phyloP scores from a whole-genome alignment of 2,113 vertebrate genomes.

The Myrmophylax atrothorax region DNA sequence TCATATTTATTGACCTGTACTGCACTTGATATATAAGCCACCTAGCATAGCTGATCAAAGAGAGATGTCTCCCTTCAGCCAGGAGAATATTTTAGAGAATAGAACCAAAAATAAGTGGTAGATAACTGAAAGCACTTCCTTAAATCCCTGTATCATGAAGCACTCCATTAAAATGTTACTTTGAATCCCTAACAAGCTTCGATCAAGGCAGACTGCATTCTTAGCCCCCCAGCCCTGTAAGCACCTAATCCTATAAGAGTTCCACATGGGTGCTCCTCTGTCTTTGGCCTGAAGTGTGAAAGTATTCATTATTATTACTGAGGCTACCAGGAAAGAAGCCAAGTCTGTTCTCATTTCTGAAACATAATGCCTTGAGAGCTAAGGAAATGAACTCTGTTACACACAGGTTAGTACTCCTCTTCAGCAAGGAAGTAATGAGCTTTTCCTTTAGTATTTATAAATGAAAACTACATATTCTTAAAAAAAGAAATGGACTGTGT shows the following conservation, averaged over 20 bases:
- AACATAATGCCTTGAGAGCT: neutral
- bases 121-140: slow-evolving; percentile 23
- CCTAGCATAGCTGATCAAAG: slow-evolving; percentile 41
- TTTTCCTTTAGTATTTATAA: neutral
- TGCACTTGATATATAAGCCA: slow-evolving; percentile 22
- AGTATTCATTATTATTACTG: neutral
- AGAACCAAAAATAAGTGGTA: slow-evolving; percentile 32
- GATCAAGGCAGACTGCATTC: neutral
- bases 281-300: neutral
- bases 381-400: neutral
- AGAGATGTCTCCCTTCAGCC: neutral
- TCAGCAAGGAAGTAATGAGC: neutral
- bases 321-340: neutral
- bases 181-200: slow-evolving; percentile 3
- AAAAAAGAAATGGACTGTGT: neutral
- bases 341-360: neutral
- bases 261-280: neutral
- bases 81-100: neutral
- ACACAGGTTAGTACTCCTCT: neutral
- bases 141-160: neutral
- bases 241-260: neutral
- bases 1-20: slow-evolving; percentile 45
- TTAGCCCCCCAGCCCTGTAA: neutral
- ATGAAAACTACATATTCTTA: neutral
- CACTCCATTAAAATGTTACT: neutral